Conservation (phyloP, 2,888 invertebrate genomes). For the Xanthorhoe spadicearia region DNA sequence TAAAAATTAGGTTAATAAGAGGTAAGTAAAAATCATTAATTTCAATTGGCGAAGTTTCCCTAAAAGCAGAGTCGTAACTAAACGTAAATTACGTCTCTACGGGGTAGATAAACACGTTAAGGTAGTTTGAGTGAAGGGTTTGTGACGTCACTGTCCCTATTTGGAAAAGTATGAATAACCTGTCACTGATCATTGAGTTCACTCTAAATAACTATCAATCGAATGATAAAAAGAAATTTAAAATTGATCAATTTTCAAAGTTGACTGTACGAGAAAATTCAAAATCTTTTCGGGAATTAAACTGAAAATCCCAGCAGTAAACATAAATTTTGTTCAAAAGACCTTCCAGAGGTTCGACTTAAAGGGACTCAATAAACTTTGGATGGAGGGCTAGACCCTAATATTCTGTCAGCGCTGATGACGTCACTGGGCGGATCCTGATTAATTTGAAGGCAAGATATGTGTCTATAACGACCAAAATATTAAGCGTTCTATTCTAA, state of each 20-base stretch:
- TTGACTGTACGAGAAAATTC: background rate
- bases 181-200: too few relatives aligned
- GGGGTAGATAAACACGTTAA: slow-evolving; percentile 14
- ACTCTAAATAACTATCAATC: too few relatives aligned
- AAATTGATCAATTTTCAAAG: background rate
- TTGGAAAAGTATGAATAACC: slow-evolving; percentile 22
- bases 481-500: background rate
- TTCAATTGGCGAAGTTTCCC: slow-evolving; percentile 8
- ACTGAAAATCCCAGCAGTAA: background rate
- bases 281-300: background rate
- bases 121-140: slow-evolving; percentile 13
- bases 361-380: background rate
- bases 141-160: slow-evolving; percentile 21
- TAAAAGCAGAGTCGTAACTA: slow-evolving; percentile 19
- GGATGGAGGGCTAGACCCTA: background rate
- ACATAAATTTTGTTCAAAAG: background rate
- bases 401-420: background rate
- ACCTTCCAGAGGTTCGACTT: background rate
- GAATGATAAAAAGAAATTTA: background rate
- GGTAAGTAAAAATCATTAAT: slow-evolving; percentile 1
- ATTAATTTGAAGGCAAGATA: background rate
- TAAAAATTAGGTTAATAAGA: slow-evolving; percentile 8
- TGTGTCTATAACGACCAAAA: background rate
- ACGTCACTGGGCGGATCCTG: background rate
- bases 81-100: slow-evolving; percentile 6